Base-by-base conservation (phyloP, 2,888 invertebrate species). In the Argyresthia goedartella region DNA sequence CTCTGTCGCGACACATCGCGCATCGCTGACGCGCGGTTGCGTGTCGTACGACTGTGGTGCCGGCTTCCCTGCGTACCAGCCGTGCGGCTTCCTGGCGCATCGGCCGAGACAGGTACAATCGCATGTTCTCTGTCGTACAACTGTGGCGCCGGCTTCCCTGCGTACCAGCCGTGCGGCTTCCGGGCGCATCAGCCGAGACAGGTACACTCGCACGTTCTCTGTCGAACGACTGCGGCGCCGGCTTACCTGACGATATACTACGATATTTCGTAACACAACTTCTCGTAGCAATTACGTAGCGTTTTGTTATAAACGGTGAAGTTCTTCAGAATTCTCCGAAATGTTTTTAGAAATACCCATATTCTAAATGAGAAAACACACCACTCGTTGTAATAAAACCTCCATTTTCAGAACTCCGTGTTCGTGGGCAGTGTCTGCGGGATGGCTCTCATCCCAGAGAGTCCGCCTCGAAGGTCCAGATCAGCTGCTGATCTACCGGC, bases 401-500 rank as follows among this genome's bases (percentile, higher is more conserved):
- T 7, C 42, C 51, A 53, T 46, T 70, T 68, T 10, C 92, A 95
- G 82, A 95, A 95, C 79, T 95, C 95, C 4, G 95, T 96, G 13
- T 95, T 96, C 80, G 95, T 95, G 36, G 92, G 94, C 54, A 90
- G 90, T 58, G 87, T 90, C 61, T 88, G 90, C 0, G 88, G 89
- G 59, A 90, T 90, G 73, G 90, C 91, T 50, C 85, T 93, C 52
- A 88, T 92, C 56, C 90, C 92, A 11, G 89, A 89, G 54, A 90
- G 90, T 60, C 90, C 92, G 0, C 93, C 94, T 0, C 85, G 95
- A 10, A 91, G 94, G 56, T 92, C 93, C 6, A 93, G 95, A 61
- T 94, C 94, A 41, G 95, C 95, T 1, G 91, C 95, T 60, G 95
- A 96, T 70, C 89, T 95, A 11, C 94, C 95, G 64, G 93, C 93